phyloP scores from a whole-genome alignment of 92 coral and sea anemone genomes.

The Parazoanthus swiftii region DNA sequence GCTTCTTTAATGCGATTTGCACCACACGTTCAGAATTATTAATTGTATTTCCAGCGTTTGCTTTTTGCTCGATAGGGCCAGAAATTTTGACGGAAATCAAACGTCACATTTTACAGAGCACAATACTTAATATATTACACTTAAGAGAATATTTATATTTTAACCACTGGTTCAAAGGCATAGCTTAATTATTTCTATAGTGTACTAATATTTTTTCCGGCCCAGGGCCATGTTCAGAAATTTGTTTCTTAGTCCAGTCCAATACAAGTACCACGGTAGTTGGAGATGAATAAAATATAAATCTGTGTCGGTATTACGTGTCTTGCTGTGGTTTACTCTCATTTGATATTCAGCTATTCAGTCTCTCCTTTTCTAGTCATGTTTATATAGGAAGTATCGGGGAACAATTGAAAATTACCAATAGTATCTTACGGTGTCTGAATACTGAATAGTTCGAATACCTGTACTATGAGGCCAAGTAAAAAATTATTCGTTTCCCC shows the following conservation, averaged over 20 bases:
- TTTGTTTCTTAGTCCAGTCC: not conserved
- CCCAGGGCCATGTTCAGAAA: not conserved
- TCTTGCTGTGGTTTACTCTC: not conserved
- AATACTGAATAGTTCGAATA: too few relatives aligned
- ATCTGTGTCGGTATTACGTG: not conserved
- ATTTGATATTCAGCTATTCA: not conserved
- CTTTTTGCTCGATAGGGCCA: not conserved
- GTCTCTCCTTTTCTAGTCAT: not conserved
- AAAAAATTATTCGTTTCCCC: too few relatives aligned
- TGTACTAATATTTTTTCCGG: not conserved
- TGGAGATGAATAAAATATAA: not conserved
- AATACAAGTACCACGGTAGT: not conserved
- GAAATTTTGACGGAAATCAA: not conserved
- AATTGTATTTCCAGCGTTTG: not conserved
- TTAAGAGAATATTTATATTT: slow-evolving; percentile 13
- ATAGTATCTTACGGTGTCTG: too few relatives aligned
- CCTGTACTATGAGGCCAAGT: too few relatives aligned
- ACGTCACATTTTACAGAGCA: not conserved
- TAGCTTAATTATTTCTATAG: not conserved
- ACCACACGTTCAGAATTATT: not conserved
- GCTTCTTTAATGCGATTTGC: not conserved
- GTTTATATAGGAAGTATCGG: not conserved
- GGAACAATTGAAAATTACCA: not conserved
- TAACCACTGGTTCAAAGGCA: not conserved
- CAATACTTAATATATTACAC: slow-evolving; percentile 21